Percentiles rank a stretch among this genome's conserved stretches.
These are phyloP conservation scores for Fregata magnificens DNA, from an alignment of 2,113 vertebrate genomes.

Conservation along the genomic window DNA sequence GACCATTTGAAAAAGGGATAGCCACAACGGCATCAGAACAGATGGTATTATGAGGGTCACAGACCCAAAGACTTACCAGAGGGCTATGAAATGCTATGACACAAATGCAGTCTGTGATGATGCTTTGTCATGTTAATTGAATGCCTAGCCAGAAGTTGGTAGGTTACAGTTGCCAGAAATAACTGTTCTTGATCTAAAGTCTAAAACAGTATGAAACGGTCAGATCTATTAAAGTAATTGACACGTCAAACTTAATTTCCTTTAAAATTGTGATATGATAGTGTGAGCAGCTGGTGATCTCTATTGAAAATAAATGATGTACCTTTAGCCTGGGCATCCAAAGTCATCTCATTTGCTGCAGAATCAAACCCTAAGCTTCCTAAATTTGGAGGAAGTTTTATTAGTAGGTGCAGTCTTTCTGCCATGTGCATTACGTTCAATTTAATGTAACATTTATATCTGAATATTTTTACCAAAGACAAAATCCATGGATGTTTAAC, in stretches of 20 bases:
- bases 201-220: neutral
- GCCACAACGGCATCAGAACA: neutral
- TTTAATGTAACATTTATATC: neutral
- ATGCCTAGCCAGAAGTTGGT: neutral
- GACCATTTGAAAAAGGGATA: neutral
- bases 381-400: neutral
- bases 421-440: neutral
- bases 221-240: slow-evolving; percentile 27
- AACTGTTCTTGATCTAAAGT: neutral
- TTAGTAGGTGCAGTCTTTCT: neutral
- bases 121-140: slow-evolving; percentile 13
- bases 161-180: slow-evolving; percentile 25
- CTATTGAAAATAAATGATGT: neutral
- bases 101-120: neutral
- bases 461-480: neutral
- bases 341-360: neutral
- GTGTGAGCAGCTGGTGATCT: neutral
- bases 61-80: neutral
- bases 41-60: neutral
- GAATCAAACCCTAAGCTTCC: neutral
- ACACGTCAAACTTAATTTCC: neutral
- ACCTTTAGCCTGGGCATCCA: neutral
- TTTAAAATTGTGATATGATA: neutral
- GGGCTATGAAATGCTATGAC: neutral
- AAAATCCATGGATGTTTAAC: neutral